Conservation (phyloP, 2,797 vertebrate genomes). For the Chaetophractus vellerosus region DNA sequence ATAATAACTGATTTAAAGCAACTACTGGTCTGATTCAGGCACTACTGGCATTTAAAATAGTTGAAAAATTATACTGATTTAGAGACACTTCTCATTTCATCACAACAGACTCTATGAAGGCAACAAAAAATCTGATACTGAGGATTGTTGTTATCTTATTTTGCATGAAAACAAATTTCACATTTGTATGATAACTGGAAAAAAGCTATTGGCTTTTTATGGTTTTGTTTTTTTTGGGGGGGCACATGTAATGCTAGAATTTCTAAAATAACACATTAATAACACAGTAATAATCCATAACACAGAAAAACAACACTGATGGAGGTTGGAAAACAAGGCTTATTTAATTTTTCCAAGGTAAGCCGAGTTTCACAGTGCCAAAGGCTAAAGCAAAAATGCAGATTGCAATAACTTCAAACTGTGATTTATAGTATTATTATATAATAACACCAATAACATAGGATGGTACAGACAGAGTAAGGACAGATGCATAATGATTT, state of each 20-base stretch:
- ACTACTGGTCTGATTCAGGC: background rate
- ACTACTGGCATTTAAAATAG: background rate
- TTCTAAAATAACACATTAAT: constrained; percentile 64
- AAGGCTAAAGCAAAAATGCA: constrained; percentile 36
- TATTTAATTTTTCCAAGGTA: constrained; percentile 86
- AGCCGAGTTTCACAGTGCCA: constrained; percentile 80
- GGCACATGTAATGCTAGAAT: constrained; percentile 25
- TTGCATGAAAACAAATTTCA: constrained; percentile 26
- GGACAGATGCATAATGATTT: background rate
- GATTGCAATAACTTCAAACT: constrained; percentile 65
- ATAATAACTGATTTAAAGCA: background rate
- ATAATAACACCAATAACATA: background rate
- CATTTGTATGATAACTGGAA: constrained; percentile 3
- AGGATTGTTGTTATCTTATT: background rate
- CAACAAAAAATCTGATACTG: background rate
- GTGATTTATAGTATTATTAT: constrained; percentile 57
- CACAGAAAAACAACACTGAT: constrained; percentile 74
- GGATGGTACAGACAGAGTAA: constrained; percentile 3
- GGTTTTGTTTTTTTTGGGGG: background rate
- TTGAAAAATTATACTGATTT: constrained; percentile 25
- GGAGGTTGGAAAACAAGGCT: constrained; percentile 74
- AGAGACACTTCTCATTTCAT: background rate
- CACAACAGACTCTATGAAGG: constrained; percentile 16
- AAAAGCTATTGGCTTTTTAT: constrained; percentile 49
- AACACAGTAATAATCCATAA: constrained; percentile 67